Base-by-base conservation (phyloP, 2,888 invertebrate genomes). In the Pterostichus madidus region DNA sequence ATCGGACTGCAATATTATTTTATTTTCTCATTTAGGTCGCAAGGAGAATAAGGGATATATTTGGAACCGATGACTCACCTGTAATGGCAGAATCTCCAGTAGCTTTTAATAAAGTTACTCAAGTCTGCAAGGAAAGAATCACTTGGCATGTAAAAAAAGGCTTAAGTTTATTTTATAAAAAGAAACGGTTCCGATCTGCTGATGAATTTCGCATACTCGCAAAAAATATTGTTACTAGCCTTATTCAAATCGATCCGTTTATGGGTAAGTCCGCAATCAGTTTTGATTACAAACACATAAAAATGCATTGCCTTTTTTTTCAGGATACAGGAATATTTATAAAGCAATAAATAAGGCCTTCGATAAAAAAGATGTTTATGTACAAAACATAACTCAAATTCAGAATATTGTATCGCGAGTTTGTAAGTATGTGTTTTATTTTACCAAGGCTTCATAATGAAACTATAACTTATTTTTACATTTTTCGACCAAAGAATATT, bases 151-250 rank as follows among this genome's bases (percentile, higher is more conserved):
- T 75, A 31, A 49, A 31, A n/a, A 52, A 52, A 11, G 49, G 7
- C 0, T 5, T 75, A 8, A 52, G 13, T 52, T 4, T 32, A 4
- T 52, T 32, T 17, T 75, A 52, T 75, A 49, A 31, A 10, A 11
- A 49, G 13, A 75, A 75, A 31, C 11, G 7, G 11, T 52, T 75
- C 11, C 13, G 32, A 13, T 75, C 75, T 31, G 75, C 24, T 10
- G 75, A 75, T 8, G 49, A 75, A 49, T 75, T 75, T 8, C 49
- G 75, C 0, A 75, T 52, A 13, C 10, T 75, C 0, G 75, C 75
- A 4, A 75, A 75, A 52, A 32, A 15, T 52, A 24, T 75, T 8
- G 75, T 75, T 1, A 15, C 49, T 10, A 31, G 5, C 2, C 17
- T 75, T 4, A 17, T 49, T 31, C 24, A 49, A 0, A 31, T 75